These are phyloP conservation scores for Lateolabrax maculatus DNA, from an alignment of 2,797 vertebrate genomes.

Conservation along the genomic window DNA sequence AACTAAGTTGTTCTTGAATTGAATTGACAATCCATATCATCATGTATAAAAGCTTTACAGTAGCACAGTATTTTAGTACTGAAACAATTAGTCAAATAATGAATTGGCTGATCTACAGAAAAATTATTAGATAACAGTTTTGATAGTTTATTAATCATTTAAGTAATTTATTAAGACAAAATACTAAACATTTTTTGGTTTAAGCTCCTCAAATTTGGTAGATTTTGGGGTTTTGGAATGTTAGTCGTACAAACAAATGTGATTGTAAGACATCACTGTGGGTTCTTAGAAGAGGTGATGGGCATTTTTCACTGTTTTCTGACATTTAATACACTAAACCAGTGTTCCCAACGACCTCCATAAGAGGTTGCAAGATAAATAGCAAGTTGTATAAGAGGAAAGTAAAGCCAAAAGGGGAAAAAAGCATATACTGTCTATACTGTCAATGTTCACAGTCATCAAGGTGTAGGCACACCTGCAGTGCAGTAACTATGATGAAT, in stretches of 20 bases:
- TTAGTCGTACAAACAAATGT: neutral
- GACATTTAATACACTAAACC: neutral
- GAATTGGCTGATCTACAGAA: neutral
- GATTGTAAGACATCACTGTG: neutral
- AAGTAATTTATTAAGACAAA: neutral
- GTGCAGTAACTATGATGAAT: neutral
- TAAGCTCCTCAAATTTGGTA: neutral
- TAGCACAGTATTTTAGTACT: no score
- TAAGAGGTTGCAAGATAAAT: neutral
- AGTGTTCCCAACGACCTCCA: neutral
- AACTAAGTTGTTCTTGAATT: neutral
- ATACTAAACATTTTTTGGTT: neutral
- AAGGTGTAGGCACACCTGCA: neutral
- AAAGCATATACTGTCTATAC: neutral
- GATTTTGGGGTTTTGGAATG: neutral
- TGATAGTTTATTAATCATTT: neutral
- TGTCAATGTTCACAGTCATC: neutral
- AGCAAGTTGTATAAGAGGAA: neutral
- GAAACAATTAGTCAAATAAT: neutral
- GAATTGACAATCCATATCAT: neutral
- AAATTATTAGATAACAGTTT: neutral
- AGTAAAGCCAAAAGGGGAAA: neutral
- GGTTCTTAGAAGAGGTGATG: neutral
- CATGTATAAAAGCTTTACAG: neutral
- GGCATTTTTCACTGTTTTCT: neutral